Evolutionary conservation across 2,888 invertebrate species (phyloP), one percentile per base, ranked within the genome.

Genomic region (Apocheima hispidaria): DNA sequence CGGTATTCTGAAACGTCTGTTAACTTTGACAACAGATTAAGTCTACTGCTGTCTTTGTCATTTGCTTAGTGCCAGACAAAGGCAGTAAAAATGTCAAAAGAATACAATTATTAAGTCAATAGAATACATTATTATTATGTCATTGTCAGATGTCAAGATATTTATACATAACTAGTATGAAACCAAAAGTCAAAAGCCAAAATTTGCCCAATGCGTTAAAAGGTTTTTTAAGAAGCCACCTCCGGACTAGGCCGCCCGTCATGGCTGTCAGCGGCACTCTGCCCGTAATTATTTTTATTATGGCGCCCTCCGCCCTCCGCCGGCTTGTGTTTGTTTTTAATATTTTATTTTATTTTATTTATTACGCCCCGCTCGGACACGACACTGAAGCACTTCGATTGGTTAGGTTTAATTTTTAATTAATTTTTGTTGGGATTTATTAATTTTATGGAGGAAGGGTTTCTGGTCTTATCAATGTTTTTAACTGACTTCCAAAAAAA

Each of bases 221-320:
- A n/a, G n/a, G n/a, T n/a, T n/a, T n/a, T n/a, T n/a, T n/a, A n/a
- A 30, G 49, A 64, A 75, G 69, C 77, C 65, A 0, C 12, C 65
- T 86, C 86, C 82, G 75, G 49, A 60, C 54, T 50, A 3, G 0
- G 0, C 1, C 62, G 9, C 70, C 57, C 63, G 70, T 69, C 70
- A 61, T 69, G 72, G 69, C 80, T 79, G 87, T 87, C 86, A 87
- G 67, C 68, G 81, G 77, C 88, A 88, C 81, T 70, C 84, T 71
- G 73, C 72, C 78, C 77, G 85, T 88, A 88, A 88, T 88, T 88
- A 88, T 67, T 69, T 70, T 70, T 66, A 65, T 67, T 68, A 69
- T 67, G 62, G 68, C 63, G 59, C 65, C 61, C 60, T 57, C 63
- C 62, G 18, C 43, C 50, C 59, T 43, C 50, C 57, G 43, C 60